Conservation (phyloP, 2,888 invertebrate species). For the Frankliniella fusca region DNA sequence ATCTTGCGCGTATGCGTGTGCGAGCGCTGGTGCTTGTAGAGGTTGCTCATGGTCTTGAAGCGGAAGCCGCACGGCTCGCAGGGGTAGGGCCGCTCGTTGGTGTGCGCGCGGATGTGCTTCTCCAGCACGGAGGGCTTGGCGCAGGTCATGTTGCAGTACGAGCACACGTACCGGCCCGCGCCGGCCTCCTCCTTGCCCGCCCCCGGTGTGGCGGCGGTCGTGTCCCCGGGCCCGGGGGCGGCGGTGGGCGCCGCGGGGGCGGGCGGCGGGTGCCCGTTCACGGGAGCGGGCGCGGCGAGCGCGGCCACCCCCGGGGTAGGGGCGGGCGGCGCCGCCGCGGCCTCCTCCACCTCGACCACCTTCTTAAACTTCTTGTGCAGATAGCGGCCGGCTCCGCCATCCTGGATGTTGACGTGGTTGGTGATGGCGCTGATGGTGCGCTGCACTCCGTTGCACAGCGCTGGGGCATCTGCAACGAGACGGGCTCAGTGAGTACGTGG, state of each 20-base stretch:
- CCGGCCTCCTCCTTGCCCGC: constrained; percentile 37
- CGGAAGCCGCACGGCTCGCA: constrained; percentile 85
- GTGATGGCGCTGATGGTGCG: constrained; percentile 20
- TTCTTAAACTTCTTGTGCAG: constrained; percentile 92
- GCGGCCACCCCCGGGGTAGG: not conserved
- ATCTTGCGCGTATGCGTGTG: constrained; percentile 62
- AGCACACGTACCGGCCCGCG: constrained; percentile 73
- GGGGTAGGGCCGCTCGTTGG: constrained; percentile 87
- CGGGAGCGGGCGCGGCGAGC: not conserved
- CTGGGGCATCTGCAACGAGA: not conserved
- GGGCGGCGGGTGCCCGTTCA: constrained; percentile 14
- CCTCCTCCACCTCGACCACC: constrained; percentile 51
- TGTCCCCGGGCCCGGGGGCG: constrained; percentile 37
- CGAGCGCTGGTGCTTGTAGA: constrained; percentile 81
- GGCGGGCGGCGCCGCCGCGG: constrained; percentile 41
- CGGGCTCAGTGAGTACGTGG: too few species aligned
- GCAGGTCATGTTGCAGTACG: constrained; percentile 82
- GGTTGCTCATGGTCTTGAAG: constrained; percentile 89
- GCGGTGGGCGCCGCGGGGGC: constrained; percentile 35
- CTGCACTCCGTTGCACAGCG: not conserved
- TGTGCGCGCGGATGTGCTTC: constrained; percentile 91
- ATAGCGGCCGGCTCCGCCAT: constrained; percentile 56
- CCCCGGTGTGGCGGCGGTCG: constrained; percentile 31
- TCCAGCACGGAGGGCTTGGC: constrained; percentile 90
- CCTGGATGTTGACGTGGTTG: constrained; percentile 22